Evolutionary conservation across 2,888 invertebrate genomes (phyloP).

Genomic region (Ctenicera cuprea): DNA sequence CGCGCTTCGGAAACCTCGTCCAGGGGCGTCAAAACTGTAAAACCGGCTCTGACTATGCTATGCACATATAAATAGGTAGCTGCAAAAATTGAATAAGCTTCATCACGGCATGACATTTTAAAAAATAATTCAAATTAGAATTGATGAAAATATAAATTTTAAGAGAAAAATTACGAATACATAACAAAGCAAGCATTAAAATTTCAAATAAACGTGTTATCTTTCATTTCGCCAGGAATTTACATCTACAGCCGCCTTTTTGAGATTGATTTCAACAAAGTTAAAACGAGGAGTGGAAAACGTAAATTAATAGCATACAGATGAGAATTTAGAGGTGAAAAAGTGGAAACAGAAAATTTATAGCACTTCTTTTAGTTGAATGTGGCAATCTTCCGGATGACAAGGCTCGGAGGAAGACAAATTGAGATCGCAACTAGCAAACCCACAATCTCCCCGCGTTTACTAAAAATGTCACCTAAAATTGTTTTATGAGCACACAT

Average conservation of each 20-base stretch:
- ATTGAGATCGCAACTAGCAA: not conserved
- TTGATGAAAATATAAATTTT: not conserved
- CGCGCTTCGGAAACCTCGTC: too few species aligned
- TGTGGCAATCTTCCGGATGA: conserved; percentile 18
- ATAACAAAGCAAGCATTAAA: conserved; percentile 30
- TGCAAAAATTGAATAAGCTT: too few species aligned
- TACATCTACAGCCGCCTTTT: conserved; percentile 14
- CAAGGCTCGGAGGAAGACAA: conserved; percentile 6
- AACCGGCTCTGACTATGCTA: too few species aligned
- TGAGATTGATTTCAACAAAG: conserved; percentile 32
- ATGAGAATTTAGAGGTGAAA: conserved; percentile 32
- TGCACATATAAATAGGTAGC: too few species aligned
- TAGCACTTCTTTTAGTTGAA: conserved; percentile 4
- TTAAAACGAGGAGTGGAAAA: conserved; percentile 8
- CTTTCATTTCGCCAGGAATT: conserved; percentile 27
- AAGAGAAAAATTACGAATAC: not conserved
- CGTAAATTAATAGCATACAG: conserved; percentile 25
- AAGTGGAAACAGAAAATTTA: conserved; percentile 19
- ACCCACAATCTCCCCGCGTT: not conserved
- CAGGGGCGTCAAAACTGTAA: too few species aligned
- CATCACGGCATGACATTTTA: too few species aligned
- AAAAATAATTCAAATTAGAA: too few species aligned
- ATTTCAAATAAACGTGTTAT: conserved; percentile 31
- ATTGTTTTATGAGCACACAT: not conserved
- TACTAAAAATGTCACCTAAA: not conserved